Conservation (phyloP, 2,888 invertebrate genomes). For the Tineola bisselliella region DNA sequence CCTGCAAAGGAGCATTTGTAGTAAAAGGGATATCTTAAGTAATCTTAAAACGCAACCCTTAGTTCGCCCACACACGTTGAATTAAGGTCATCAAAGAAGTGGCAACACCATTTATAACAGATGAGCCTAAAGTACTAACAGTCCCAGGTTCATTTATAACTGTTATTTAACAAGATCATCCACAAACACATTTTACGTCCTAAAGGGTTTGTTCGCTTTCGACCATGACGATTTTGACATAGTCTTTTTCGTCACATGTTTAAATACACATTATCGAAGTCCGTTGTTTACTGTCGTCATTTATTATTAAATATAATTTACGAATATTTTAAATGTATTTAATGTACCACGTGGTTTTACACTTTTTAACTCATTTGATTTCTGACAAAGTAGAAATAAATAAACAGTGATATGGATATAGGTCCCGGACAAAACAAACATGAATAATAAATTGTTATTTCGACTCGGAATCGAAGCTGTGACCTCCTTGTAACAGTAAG, state of each 20-base stretch:
- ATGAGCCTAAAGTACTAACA: neutral
- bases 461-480: too few relatives aligned
- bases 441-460: too few relatives aligned
- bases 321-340: too few relatives aligned
- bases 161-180: conserved; percentile 11
- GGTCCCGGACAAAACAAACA: too few relatives aligned
- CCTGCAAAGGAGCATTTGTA: neutral
- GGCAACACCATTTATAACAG: neutral
- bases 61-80: neutral
- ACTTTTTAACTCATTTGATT: too few relatives aligned
- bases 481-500: too few relatives aligned
- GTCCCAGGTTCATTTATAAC: conserved; percentile 11
- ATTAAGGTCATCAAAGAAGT: neutral
- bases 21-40: neutral
- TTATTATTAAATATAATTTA: too few relatives aligned
- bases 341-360: too few relatives aligned
- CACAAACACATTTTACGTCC: neutral
- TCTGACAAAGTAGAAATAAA: too few relatives aligned
- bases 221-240: neutral
- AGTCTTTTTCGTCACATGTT: neutral
- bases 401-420: too few relatives aligned
- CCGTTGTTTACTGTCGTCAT: too few relatives aligned
- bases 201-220: neutral
- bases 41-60: neutral
- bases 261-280: too few relatives aligned